These are phyloP conservation scores for Paragorgia papillata DNA, from an alignment of 92 coral and sea anemone species.

Conservation along the genomic window DNA sequence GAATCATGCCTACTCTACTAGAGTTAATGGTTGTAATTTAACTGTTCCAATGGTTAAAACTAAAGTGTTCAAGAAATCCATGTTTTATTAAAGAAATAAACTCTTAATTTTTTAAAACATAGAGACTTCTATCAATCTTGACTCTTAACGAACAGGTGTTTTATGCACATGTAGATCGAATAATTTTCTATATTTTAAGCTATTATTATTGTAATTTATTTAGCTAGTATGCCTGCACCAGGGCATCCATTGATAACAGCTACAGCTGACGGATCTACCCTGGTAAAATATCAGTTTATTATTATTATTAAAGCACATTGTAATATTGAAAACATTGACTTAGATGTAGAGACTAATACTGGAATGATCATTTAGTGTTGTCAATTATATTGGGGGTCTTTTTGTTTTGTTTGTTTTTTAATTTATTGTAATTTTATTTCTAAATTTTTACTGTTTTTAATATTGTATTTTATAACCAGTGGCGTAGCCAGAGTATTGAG, in stretches of 20 bases:
- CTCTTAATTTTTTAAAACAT: background rate
- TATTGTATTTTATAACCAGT: no score
- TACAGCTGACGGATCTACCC: conserved; percentile 1
- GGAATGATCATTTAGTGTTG: no score
- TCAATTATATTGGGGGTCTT: no score
- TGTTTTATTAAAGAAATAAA: background rate
- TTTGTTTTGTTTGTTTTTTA: no score
- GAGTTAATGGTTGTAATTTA: background rate
- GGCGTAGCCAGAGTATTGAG: no score
- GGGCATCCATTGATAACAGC: conserved; percentile 4
- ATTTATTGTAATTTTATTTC: no score
- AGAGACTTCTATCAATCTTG: background rate
- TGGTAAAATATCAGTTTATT: background rate
- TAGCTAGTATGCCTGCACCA: background rate
- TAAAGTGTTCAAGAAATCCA: background rate
- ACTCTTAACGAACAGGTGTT: background rate
- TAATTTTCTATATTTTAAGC: background rate
- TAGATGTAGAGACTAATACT: no score
- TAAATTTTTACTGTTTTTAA: no score
- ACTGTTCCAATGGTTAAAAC: background rate
- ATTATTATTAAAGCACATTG: background rate
- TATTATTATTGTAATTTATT: background rate
- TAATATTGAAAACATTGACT: no score
- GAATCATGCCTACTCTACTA: conserved; percentile 5
- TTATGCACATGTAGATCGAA: background rate